A percentile compares a stretch with the other conserved stretches of the same genome.
These are phyloP conservation scores for Adelosebastes latens DNA, from an alignment of 2,797 vertebrate genomes.

Conservation along the genomic window DNA sequence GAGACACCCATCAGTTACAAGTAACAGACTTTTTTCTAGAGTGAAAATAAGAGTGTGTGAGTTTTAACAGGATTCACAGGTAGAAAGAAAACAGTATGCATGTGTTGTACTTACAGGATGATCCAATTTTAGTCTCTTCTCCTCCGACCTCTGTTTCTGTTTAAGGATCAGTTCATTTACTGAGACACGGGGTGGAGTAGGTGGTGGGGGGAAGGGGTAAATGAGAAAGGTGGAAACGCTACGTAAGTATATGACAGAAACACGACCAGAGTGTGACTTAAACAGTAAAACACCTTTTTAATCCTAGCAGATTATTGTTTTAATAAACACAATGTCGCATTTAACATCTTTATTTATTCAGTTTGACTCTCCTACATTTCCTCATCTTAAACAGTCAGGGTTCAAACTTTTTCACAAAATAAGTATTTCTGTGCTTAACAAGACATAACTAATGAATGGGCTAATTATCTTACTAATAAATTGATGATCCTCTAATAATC, in stretches of 20 bases:
- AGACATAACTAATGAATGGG: too few species aligned
- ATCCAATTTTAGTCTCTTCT: slow-evolving; percentile 97
- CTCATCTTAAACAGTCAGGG: too few species aligned
- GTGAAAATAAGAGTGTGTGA: not conserved
- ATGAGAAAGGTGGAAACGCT: not conserved
- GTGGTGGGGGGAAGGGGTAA: not conserved
- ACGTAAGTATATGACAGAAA: not conserved
- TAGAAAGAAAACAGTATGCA: not conserved
- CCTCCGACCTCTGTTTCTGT: slow-evolving; percentile 97
- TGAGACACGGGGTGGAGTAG: slow-evolving; percentile 62
- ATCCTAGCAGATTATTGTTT: too few species aligned
- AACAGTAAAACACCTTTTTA: not conserved
- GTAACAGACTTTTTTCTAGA: not conserved
- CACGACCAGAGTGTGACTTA: not conserved
- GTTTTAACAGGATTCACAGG: not conserved
- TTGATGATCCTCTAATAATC: too few species aligned
- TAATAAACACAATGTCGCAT: too few species aligned
- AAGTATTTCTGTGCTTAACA: too few species aligned
- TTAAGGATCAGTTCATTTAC: slow-evolving; percentile 99
- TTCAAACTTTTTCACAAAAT: too few species aligned
- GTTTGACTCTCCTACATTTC: too few species aligned
- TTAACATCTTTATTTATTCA: too few species aligned
- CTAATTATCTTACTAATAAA: too few species aligned
- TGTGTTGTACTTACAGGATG: slow-evolving; percentile 91
- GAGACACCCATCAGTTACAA: slow-evolving; percentile 11